Conservation (phyloP, 2,113 vertebrate genomes). For the Sylvia atricapilla region DNA sequence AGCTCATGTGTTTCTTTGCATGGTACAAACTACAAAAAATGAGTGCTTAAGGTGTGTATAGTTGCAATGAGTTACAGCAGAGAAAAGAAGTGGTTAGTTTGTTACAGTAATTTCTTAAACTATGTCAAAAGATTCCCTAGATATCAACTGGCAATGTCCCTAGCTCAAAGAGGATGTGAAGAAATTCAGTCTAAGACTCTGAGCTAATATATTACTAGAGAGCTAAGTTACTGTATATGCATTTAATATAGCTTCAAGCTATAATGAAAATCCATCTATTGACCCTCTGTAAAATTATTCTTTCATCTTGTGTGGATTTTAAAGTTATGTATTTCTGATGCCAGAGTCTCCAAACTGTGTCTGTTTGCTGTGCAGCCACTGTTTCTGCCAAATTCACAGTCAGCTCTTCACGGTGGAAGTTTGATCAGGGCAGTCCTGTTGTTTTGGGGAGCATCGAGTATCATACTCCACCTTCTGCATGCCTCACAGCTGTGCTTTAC, state of each 20-base stretch:
- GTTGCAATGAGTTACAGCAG: background rate
- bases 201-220: background rate
- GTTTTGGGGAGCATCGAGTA: background rate
- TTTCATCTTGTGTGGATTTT: background rate
- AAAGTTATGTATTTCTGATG: background rate
- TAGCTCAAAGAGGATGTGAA: background rate
- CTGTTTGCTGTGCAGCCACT: background rate
- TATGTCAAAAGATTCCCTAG: background rate
- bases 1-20: background rate
- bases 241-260: background rate
- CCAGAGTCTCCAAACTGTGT: background rate
- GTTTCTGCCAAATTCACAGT: background rate
- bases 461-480: accelerated
- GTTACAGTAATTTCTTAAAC: background rate
- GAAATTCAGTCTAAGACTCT: background rate
- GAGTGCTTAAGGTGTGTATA: background rate
- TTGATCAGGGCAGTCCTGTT: background rate
- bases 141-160: background rate
- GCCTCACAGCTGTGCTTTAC: background rate
- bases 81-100: accelerated
- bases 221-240: background rate
- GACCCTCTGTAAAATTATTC: background rate
- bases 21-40: background rate
- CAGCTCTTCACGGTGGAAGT: background rate
- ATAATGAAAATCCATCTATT: background rate